Percentiles rank a stretch among this genome's conserved stretches.
Evolutionary conservation across 2,888 invertebrate species (phyloP).

Genomic region (Cartodere bifasciata): DNA sequence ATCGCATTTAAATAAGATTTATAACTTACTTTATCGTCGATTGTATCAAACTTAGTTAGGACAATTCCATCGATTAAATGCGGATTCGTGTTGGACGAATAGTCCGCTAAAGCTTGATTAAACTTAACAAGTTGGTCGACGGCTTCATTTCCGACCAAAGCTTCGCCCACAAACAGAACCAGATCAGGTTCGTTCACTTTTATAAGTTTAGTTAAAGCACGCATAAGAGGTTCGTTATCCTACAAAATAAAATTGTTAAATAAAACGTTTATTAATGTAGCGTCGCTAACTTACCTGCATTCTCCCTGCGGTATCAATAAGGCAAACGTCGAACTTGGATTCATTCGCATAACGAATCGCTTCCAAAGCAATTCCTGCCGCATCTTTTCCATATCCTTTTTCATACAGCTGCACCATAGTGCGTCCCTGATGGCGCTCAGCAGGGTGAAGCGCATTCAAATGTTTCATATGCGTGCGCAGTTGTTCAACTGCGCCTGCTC

Average conservation of each 20-base stretch:
- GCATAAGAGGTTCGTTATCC: constrained; percentile 98
- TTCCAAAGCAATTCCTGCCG: constrained; percentile 96
- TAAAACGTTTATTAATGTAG: too few relatives aligned
- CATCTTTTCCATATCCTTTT: constrained; percentile 98
- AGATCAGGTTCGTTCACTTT: constrained; percentile 95
- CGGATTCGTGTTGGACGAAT: constrained; percentile 60
- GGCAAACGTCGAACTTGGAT: constrained; percentile 72
- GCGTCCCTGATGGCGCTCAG: constrained; percentile 52
- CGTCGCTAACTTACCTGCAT: constrained; percentile 61
- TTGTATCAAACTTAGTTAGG: constrained; percentile 98
- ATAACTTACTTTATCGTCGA: constrained; percentile 77
- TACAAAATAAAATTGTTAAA: constrained; percentile 12
- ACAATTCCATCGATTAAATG: constrained; percentile 98
- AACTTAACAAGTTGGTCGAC: constrained; percentile 99
- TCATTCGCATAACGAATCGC: constrained; percentile 85
- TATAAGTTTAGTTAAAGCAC: constrained; percentile 92
- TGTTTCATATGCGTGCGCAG: constrained; percentile 87
- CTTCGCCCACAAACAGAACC: constrained; percentile 98
- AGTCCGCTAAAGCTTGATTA: constrained; percentile 94
- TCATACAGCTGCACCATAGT: constrained; percentile 92
- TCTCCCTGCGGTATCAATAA: constrained; percentile 98
- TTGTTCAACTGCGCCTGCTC: constrained; percentile 98
- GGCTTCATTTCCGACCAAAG: constrained; percentile 98
- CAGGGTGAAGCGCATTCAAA: constrained; percentile 86
- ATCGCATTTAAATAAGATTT: neutral